Base-by-base conservation (phyloP, 1,140 invertebrate species). In the Chrysoperla carnea region DNA sequence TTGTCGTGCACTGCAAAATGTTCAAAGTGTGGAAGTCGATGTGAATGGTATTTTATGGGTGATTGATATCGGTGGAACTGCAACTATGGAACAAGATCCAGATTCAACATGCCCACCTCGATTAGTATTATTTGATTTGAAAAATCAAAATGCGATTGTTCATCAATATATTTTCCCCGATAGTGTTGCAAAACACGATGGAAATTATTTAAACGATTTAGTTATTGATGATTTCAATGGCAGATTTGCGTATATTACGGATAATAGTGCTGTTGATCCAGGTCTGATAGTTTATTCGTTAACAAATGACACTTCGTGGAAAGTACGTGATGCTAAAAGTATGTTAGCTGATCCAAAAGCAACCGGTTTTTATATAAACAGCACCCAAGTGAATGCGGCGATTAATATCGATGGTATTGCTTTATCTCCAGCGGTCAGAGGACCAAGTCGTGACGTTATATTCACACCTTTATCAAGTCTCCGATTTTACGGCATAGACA, bases 1-100 rank as follows among this genome's bases (percentile, higher is more conserved):
- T 48, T 83, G 80, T 56, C 54, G 49, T 1, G 68, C 72, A 2
- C 64, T 83, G 15, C 78, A 82, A 50, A 74, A 73, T 44, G 76
- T 81, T 5, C 76, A 79, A 52, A 74, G 71, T 47, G 66, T 81
- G 50, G 78, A 81, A 54, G 75, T 81, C 14, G 78, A 81, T 49
- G 66, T 66, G 0, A 60, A 64, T 15, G 78, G 75, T 4, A 58
- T 75, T 1, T 75, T 83, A 72, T 83, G 78, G 78, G 68, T 80
- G 1, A 50, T 81, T 35, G 80, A 83, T 49, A 70, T 72, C 11
- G 76, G 77, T 0, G 61, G 72, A 6, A 62, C 72, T 0, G 52
- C 55, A 44, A 52, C 53, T 41, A 40, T 48, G 28, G 56, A 59
- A 0, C 37, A 53, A 8, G 51, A 69, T 1, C 52, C 59, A 1